A percentile compares a stretch with the other conserved stretches of the same genome.
Evolutionary conservation across 2,888 invertebrate genomes (phyloP).

Genomic region (Phorcus lineatus): DNA sequence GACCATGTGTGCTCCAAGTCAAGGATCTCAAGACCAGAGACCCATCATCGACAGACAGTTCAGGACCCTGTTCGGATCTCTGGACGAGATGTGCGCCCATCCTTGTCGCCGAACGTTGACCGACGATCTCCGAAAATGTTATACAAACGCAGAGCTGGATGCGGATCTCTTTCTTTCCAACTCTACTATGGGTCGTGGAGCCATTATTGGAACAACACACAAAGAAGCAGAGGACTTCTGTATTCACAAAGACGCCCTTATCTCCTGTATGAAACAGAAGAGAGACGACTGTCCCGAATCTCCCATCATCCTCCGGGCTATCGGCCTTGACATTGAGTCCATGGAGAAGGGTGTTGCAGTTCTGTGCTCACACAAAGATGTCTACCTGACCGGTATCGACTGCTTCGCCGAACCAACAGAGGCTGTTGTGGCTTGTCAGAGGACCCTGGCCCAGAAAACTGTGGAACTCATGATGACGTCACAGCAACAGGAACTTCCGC

Average conservation of each 20-base stretch:
- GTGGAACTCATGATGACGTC: conserved; percentile 4
- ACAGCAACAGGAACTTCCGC: background rate
- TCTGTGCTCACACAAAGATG: conserved; percentile 31
- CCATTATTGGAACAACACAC: conserved; percentile 35
- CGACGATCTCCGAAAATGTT: conserved; percentile 33
- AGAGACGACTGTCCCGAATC: conserved; percentile 39
- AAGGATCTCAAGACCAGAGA: background rate
- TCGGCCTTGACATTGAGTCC: conserved; percentile 37
- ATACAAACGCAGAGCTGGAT: conserved; percentile 32
- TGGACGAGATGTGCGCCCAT: conserved; percentile 21
- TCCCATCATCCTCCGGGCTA: conserved; percentile 26
- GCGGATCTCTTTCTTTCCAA: conserved; percentile 40
- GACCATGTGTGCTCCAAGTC: background rate
- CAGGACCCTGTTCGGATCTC: background rate
- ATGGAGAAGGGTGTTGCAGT: conserved; percentile 36
- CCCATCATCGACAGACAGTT: conserved; percentile 24
- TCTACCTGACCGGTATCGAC: conserved; percentile 17
- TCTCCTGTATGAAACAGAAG: conserved; percentile 34
- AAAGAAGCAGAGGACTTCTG: conserved; percentile 36
- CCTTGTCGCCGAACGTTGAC: conserved; percentile 36
- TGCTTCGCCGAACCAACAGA: conserved; percentile 17
- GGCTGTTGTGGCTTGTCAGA: conserved; percentile 5
- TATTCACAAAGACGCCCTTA: conserved; percentile 33
- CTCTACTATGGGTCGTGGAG: conserved; percentile 34
- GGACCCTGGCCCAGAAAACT: background rate